These are phyloP conservation scores for Lagorchestes hirsutus DNA, from an alignment of 2,797 vertebrate species.

Conservation along the genomic window DNA sequence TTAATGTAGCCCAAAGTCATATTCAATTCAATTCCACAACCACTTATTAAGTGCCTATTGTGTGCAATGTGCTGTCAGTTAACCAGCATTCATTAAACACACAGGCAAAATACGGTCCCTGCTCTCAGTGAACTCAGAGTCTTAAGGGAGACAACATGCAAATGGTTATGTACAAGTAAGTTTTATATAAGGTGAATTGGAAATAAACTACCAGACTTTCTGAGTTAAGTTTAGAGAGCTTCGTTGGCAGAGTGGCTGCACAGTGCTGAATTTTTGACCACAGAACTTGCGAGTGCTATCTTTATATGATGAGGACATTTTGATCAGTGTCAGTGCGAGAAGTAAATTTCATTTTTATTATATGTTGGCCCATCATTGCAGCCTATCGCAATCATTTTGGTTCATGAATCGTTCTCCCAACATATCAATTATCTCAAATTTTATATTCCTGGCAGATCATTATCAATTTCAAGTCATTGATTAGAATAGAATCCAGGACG, in stretches of 20 bases:
- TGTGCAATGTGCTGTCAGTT: background rate
- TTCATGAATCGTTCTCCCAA: background rate
- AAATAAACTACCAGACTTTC: background rate
- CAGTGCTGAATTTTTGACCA: background rate
- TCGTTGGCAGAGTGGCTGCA: background rate
- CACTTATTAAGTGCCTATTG: background rate
- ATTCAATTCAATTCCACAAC: background rate
- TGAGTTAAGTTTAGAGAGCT: background rate
- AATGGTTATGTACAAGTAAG: background rate
- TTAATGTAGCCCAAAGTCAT: background rate
- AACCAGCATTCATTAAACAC: background rate
- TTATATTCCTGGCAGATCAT: background rate
- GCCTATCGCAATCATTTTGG: background rate
- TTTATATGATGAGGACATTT: background rate
- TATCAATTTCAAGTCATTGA: background rate
- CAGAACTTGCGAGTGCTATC: background rate
- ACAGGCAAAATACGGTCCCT: background rate
- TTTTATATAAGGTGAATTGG: background rate
- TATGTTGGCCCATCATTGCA: background rate
- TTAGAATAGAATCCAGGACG: conserved; percentile 1
- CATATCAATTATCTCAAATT: background rate
- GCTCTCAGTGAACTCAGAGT: background rate
- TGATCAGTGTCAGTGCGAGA: background rate
- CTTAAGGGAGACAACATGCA: background rate
- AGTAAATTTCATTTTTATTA: background rate